These are phyloP conservation scores for Papilio polyxenes DNA, from an alignment of 1,140 invertebrate species.

Conservation along the genomic window DNA sequence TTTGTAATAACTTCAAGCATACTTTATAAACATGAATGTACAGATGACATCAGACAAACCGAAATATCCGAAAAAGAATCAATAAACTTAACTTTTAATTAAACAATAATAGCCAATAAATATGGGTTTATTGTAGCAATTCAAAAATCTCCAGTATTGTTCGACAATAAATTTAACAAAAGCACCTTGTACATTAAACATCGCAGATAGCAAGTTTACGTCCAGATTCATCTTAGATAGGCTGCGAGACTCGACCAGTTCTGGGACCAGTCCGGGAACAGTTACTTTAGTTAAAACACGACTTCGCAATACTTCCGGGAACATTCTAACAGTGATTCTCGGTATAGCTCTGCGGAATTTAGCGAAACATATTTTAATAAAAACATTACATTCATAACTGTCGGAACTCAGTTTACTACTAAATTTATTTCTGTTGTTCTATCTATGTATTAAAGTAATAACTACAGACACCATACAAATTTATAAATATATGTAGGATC, in stretches of 20 bases:
- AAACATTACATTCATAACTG: background rate
- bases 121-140: slow-evolving; percentile 1
- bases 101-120: background rate
- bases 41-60: no score
- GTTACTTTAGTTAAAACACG: slow-evolving; percentile 31
- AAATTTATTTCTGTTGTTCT: background rate
- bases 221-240: slow-evolving; percentile 35
- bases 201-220: slow-evolving; percentile 16
- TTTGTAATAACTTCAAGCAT: no score
- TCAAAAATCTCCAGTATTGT: background rate
- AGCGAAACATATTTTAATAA: background rate
- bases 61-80: no score
- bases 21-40: no score
- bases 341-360: background rate
- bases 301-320: slow-evolving; percentile 36
- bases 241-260: slow-evolving; percentile 28
- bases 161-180: slow-evolving; percentile 14
- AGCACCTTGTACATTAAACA: slow-evolving; percentile 15
- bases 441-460: no score
- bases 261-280: slow-evolving; percentile 36
- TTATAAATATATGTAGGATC: no score
- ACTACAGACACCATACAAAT: no score
- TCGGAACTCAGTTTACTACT: background rate
- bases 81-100: no score
- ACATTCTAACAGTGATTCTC: slow-evolving; percentile 34